Evolutionary conservation across 2,888 invertebrate species (phyloP), one percentile per base, ranked within the genome.

Genomic region (Osmoderma eremita): DNA sequence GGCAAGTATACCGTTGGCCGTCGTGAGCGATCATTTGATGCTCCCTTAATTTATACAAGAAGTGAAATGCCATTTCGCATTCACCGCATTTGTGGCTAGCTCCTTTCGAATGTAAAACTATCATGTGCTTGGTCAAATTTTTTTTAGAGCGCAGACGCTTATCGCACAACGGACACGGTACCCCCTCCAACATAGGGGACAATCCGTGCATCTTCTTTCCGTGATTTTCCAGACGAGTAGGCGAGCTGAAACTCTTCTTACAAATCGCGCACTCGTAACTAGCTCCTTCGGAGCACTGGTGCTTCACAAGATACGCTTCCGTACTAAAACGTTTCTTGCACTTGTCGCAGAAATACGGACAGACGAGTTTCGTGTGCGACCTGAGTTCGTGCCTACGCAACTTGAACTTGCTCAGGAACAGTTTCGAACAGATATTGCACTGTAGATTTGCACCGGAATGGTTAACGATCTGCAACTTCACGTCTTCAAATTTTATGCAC

Each of bases 1-100:
- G 75, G 69, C 84, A 84, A 53, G 38, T 48, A 12, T 56, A 54
- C 24, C 24, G 17, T 45, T 48, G 15, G 2, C 54, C 54, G 20
- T 45, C 15, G 15, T 65, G 65, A 36, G 30, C 30, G 15, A 42
- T 17, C 36, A 41, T 50, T 6, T 49, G 38, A 38, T 68, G 68
- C 5, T 38, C 54, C 5, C 22, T 24, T 18, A 63, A 39, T 24
- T 41, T 22, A 4, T 36, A 22, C 36, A 53, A 54, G 8, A 24
- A 42, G 20, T 30, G 10, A 39, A 56, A 65, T 15, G 41, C 39
- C 36, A 49, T 63, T 3, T 50, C 67, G 49, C 68, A 68, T n/a
- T 20, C 15, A 30, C 63, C 62, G 39, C 67, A 67, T 20, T 58
- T 22, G 24, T 58, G 53, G 3, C n/a, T n/a, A n/a, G n/a, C n/a